Conservation (phyloP, 2,797 vertebrate species). For the Choloepus didactylus region DNA sequence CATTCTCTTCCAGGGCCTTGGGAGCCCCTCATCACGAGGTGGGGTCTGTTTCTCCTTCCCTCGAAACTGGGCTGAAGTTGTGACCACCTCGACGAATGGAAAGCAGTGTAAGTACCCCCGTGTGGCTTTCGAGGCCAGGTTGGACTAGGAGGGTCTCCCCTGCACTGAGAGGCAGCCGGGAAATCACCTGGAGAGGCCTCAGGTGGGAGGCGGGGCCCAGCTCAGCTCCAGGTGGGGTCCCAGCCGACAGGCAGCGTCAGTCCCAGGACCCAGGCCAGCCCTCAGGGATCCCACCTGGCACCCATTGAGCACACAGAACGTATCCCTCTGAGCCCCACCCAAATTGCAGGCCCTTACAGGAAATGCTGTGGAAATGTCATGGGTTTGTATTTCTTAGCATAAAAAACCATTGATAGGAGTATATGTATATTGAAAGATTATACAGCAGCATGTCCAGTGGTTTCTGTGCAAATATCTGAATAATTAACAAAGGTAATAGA, state of each 20-base stretch:
- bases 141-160: neutral
- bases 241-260: neutral
- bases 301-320: too few species aligned
- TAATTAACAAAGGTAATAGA: neutral
- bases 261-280: neutral
- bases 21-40: neutral
- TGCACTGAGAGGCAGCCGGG: neutral
- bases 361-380: neutral
- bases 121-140: neutral
- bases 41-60: neutral
- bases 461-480: neutral
- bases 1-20: too few species aligned
- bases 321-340: neutral
- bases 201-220: rapidly evolving
- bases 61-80: neutral
- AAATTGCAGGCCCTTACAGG: neutral
- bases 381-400: neutral
- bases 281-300: too few species aligned
- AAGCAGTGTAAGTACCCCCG: neutral
- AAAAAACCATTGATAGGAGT: neutral
- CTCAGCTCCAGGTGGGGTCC: neutral
- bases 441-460: rapidly evolving
- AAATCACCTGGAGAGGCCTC: neutral
- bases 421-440: neutral
- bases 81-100: neutral